phyloP scores from a whole-genome alignment of 1,140 invertebrate genomes.

The Macrotrachela quadricornifera region DNA sequence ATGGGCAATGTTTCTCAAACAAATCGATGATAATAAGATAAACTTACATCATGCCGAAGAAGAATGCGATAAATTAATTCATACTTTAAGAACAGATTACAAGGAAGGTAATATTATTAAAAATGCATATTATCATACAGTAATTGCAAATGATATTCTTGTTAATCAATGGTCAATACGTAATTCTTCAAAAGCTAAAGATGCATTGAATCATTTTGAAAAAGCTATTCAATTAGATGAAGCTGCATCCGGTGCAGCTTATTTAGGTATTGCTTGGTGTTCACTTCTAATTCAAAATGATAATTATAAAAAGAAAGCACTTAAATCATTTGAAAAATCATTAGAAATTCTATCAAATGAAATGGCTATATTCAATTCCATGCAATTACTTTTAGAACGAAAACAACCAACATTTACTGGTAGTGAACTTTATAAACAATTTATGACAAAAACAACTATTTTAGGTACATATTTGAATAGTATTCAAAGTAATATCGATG shows the following conservation, averaged over 20 bases:
- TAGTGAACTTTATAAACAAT: neutral
- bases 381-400: neutral
- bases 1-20: neutral
- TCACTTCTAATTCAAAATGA: neutral
- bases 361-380: neutral
- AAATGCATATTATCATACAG: neutral
- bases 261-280: neutral
- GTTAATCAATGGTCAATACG: neutral
- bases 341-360: neutral
- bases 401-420: neutral
- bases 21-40: neutral
- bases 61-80: neutral
- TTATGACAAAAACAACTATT: neutral
- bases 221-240: too few species aligned
- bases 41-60: neutral
- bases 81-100: neutral
- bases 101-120: neutral
- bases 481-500: neutral
- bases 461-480: neutral
- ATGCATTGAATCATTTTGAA: too few species aligned
- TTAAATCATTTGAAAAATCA: neutral
- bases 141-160: neutral
- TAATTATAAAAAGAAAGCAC: neutral
- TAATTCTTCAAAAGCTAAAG: too few species aligned
- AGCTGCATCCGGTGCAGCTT: neutral